phyloP scores from a whole-genome alignment of 2,797 vertebrate species.

The Galaxias olidus region DNA sequence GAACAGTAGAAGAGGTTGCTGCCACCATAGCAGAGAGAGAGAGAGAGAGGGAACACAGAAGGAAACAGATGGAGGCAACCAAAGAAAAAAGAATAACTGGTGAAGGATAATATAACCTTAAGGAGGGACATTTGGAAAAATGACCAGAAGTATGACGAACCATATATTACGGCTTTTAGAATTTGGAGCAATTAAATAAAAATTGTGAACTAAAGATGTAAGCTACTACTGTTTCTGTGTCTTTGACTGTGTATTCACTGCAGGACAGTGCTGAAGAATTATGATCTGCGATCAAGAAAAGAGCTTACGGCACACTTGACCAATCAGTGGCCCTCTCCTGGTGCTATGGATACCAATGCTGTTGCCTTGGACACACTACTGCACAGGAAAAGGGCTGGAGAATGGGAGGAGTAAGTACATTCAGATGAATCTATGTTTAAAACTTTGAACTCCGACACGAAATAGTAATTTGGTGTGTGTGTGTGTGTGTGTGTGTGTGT shows the following conservation, averaged over 20 bases:
- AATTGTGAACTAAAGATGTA: slow-evolving; percentile 1
- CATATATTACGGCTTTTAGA: too few relatives aligned
- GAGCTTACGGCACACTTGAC: slow-evolving; percentile 97
- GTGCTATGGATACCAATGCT: slow-evolving; percentile 88
- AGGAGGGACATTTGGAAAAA: background rate
- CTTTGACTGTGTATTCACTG: slow-evolving; percentile 48
- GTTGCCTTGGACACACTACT: slow-evolving; percentile 97
- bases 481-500: slow-evolving; percentile 54
- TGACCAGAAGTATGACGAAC: too few relatives aligned
- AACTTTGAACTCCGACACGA: background rate
- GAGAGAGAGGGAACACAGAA: slow-evolving; percentile 6
- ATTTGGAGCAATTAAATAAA: background rate
- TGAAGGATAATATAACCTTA: background rate
- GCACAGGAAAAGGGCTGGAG: slow-evolving; percentile 89
- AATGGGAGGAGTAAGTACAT: slow-evolving; percentile 90
- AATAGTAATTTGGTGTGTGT: background rate
- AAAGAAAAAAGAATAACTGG: too few relatives aligned
- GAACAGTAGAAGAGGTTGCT: background rate
- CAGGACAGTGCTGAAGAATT: slow-evolving; percentile 98
- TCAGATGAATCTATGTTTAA: slow-evolving; percentile 4
- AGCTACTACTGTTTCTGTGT: slow-evolving; percentile 7
- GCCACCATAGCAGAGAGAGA: slow-evolving; percentile 12
- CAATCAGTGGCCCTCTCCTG: slow-evolving; percentile 98
- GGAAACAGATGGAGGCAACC: background rate
- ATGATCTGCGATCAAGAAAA: slow-evolving; percentile 95